Evolutionary conservation across 2,888 invertebrate genomes (phyloP).

Genomic region (Rhorus exstirpatorius): DNA sequence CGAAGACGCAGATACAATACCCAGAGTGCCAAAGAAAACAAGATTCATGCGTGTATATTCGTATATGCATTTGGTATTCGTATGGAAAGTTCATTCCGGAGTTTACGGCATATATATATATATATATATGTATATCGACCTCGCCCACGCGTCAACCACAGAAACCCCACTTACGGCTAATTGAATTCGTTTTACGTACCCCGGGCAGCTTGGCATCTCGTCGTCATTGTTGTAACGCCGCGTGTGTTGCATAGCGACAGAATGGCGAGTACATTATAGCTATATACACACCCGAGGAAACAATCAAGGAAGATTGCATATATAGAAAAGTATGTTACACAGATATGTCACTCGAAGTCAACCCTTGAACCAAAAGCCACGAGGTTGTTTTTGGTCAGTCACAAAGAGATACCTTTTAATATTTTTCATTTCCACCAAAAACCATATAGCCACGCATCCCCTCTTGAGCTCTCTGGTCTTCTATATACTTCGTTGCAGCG

Average conservation of each 20-base stretch:
- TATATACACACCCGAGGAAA: background rate
- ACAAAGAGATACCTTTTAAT: too few species aligned
- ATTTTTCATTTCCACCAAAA: too few species aligned
- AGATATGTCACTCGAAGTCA: constrained; percentile 45
- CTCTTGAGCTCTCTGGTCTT: too few species aligned
- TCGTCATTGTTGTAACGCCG: constrained; percentile 48
- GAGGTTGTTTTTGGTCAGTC: too few species aligned
- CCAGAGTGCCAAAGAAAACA: constrained; percentile 33
- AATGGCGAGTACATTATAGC: background rate
- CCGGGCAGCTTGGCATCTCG: constrained; percentile 31
- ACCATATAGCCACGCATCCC: too few species aligned
- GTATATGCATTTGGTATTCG: constrained; percentile 11
- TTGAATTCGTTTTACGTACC: constrained; percentile 76
- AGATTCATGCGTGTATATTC: background rate
- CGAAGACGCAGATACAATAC: constrained; percentile 28
- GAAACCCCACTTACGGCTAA: constrained; percentile 78
- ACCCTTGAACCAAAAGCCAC: constrained; percentile 54
- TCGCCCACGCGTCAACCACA: constrained; percentile 81
- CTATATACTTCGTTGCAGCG: too few species aligned
- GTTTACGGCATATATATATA: constrained; percentile 57
- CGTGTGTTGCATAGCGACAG: constrained; percentile 15
- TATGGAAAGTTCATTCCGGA: constrained; percentile 40
- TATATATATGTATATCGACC: too few species aligned
- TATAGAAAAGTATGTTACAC: background rate
- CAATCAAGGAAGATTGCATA: constrained; percentile 8